A percentile compares a stretch with the other conserved stretches of the same genome.
phyloP scores from a whole-genome alignment of 2,888 invertebrate species.

The Tyria jacobaeae region DNA sequence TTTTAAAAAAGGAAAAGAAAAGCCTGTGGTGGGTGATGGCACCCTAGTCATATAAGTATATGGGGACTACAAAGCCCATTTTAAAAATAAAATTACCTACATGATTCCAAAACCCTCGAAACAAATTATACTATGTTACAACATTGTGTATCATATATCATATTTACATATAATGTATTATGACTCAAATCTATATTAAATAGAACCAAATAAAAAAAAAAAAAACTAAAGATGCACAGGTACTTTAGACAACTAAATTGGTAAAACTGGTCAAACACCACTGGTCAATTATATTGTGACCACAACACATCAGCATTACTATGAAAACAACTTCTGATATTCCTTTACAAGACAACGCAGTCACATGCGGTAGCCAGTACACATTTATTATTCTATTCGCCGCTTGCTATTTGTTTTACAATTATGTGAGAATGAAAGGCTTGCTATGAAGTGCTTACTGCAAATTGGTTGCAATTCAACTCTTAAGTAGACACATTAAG shows the following conservation, averaged over 20 bases:
- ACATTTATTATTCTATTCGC: constrained; percentile 28
- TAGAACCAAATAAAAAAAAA: too few relatives aligned
- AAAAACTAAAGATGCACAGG: neutral
- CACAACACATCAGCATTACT: neutral
- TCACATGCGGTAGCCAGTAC: neutral
- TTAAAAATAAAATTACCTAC: neutral
- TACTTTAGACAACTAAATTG: neutral
- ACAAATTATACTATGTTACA: too few relatives aligned
- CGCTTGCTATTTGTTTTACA: constrained; percentile 30
- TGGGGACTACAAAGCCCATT: too few relatives aligned
- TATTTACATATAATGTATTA: neutral
- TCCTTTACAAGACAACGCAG: neutral
- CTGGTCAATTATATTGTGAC: neutral
- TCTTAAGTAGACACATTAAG: constrained; percentile 2
- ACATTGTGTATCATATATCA: too few relatives aligned
- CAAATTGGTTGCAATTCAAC: constrained; percentile 3
- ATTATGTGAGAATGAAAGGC: constrained; percentile 20
- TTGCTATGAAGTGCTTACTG: constrained; percentile 15
- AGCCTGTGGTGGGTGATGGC: too few relatives aligned
- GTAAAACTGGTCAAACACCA: neutral
- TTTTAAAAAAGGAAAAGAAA: too few relatives aligned
- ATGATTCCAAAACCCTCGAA: neutral
- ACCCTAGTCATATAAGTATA: too few relatives aligned
- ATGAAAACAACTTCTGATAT: neutral
- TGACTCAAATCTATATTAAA: too few relatives aligned